Conservation (phyloP, 1,140 invertebrate genomes). For the silkworm (Bombyx mori) region ASM3026992v2 NC_085120.1:10555001-10555500, state of each 20-base stretch:
- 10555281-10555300: constrained; percentile 6
- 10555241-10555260: constrained; percentile 14
- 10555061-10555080: background rate
- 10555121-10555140: constrained; percentile 9
- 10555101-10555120: constrained; percentile 4
- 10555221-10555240: constrained; percentile 16
- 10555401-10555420: constrained; percentile 19
- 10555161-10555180: constrained; percentile 14
- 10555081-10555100: constrained; percentile 5
- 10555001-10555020: background rate
- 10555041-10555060: background rate
- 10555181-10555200: constrained; percentile 13
- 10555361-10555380: constrained; percentile 11
- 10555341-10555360: constrained; percentile 11
- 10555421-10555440: constrained; percentile 10
- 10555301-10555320: constrained; percentile 11
- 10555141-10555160: constrained; percentile 10
- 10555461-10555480: constrained; percentile 15
- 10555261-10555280: constrained; percentile 18
- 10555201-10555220: constrained; percentile 10
- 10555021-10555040: constrained; percentile 1
- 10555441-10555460: constrained; percentile 10
- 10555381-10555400: constrained; percentile 6
- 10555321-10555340: constrained; percentile 18
- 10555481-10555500: constrained; percentile 9